These are phyloP conservation scores for Pyrochroa serraticornis DNA, from an alignment of 2,888 invertebrate species.

Conservation along the genomic window DNA sequence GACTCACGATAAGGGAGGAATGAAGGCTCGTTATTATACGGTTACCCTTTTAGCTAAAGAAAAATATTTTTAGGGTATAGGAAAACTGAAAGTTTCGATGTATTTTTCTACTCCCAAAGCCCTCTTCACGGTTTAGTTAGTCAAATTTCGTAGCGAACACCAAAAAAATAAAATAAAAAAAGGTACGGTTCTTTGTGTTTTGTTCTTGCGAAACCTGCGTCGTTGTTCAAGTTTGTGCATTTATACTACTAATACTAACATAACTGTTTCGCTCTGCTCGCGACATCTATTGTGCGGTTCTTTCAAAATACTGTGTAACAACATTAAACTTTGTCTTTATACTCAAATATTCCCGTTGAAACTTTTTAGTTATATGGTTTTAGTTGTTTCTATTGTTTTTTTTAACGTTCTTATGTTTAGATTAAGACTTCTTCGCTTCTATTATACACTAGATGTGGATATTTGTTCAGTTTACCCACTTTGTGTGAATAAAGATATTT, in stretches of 20 bases:
- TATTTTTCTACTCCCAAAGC: conserved; percentile 45
- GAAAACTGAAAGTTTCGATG: conserved; percentile 31
- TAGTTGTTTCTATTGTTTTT: conserved; percentile 2
- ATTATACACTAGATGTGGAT: conserved; percentile 21
- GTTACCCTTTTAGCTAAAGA: not conserved
- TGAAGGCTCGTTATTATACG: not conserved
- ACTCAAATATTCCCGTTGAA: not conserved
- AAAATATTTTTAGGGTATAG: conserved; percentile 17
- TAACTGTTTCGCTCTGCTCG: no score
- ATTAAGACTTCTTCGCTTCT: conserved; percentile 12
- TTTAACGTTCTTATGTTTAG: conserved; percentile 9
- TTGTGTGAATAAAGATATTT: conserved; percentile 43
- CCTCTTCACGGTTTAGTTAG: conserved; percentile 24
- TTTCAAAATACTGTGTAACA: not conserved
- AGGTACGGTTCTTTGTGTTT: conserved; percentile 9
- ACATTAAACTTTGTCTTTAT: not conserved
- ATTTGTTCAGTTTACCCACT: conserved; percentile 36
- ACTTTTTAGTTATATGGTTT: conserved; percentile 1
- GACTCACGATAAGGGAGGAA: not conserved
- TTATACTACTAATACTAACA: conserved; percentile 9
- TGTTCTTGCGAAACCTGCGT: no score
- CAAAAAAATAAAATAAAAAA: conserved; percentile 8
- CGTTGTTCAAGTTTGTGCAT: no score
- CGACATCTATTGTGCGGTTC: no score
- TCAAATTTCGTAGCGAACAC: conserved; percentile 25